A percentile compares a stretch with the other conserved stretches of the same genome.
Conservation (phyloP, 2,113 vertebrate species). For the Lutjanus erythropterus region DNA sequence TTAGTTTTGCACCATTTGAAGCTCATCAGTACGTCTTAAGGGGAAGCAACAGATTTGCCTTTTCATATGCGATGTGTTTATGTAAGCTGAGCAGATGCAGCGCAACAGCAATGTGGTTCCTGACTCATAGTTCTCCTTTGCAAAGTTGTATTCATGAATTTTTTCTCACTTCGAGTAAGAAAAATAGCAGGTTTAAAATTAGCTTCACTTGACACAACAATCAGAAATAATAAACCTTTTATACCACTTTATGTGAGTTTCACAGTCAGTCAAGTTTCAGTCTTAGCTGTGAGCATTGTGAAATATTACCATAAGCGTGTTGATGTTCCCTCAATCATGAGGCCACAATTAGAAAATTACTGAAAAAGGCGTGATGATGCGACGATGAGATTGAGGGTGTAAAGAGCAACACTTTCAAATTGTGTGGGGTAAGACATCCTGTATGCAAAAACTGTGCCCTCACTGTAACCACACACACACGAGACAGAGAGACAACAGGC, state of each 20-base stretch:
- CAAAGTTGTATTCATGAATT: background rate
- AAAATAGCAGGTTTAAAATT: conserved; percentile 1
- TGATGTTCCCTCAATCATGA: conserved; percentile 8
- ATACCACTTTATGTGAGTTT: conserved; percentile 19
- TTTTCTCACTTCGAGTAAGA: background rate
- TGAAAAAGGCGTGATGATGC: background rate
- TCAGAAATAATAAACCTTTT: background rate
- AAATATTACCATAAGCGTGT: conserved; percentile 20
- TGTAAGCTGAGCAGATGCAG: background rate
- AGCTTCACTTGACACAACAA: background rate
- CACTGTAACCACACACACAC: background rate
- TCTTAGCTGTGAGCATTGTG: conserved; percentile 26
- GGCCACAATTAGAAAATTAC: conserved; percentile 36
- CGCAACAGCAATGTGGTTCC: too few relatives aligned
- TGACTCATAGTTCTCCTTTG: background rate
- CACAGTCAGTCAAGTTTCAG: conserved; percentile 13
- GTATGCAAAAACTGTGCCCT: background rate
- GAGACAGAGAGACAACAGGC: conserved; percentile 5
- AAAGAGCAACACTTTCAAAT: conserved; percentile 37
- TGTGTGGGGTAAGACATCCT: background rate
- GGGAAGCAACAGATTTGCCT: conserved; percentile 12
- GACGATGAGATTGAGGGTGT: conserved; percentile 25
- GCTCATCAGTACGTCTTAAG: background rate
- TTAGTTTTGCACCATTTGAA: conserved; percentile 18
- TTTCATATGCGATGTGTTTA: background rate